Evolutionary conservation across 1,140 invertebrate genomes (phyloP).

Genomic region (Pseudomyrmex pallidus): DNA sequence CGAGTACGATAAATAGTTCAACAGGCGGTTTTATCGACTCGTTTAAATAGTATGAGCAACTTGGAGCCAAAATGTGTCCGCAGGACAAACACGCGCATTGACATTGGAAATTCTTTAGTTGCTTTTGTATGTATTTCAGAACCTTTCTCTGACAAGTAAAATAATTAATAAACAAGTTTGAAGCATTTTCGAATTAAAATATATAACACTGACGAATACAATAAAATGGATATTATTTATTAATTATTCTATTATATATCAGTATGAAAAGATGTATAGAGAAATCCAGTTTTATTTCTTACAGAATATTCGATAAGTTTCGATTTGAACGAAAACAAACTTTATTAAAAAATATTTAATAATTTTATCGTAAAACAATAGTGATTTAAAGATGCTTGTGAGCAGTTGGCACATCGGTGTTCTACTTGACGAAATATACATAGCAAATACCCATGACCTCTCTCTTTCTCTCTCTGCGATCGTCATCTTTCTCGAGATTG

Average conservation of each 20-base stretch:
- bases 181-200: background rate
- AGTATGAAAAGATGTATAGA: background rate
- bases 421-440: constrained; percentile 8
- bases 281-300: background rate
- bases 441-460: constrained; percentile 11
- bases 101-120: constrained; percentile 64
- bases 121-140: constrained; percentile 39
- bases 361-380: no score
- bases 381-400: background rate
- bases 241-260: no score
- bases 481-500: constrained; percentile 69
- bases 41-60: constrained; percentile 78
- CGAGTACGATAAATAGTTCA: constrained; percentile 76
- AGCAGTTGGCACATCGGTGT: background rate
- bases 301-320: background rate
- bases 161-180: background rate
- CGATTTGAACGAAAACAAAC: background rate
- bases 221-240: background rate
- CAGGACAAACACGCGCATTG: constrained; percentile 71
- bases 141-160: constrained; percentile 56
- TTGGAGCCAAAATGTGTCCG: constrained; percentile 64
- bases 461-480: background rate
- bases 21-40: constrained; percentile 77
- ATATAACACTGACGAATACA: background rate
- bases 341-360: background rate